Evolutionary conservation across 2,113 vertebrate species (phyloP).

Genomic region (Nesoenas mayeri): DNA sequence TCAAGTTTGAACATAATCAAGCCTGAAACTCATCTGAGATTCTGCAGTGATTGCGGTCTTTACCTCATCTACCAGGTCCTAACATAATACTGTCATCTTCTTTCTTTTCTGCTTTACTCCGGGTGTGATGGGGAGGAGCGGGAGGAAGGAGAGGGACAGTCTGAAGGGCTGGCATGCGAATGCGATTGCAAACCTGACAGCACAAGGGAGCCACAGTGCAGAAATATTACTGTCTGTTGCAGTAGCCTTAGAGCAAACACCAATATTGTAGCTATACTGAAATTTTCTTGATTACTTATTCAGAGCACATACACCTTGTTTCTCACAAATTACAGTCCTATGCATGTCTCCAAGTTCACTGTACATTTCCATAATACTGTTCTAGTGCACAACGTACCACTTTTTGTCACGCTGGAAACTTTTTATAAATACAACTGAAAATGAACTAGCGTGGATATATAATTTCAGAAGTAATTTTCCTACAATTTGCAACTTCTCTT

Average conservation of each 20-base stretch:
- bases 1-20: neutral
- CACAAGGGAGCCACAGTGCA: neutral
- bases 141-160: neutral
- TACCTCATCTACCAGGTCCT: neutral
- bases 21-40: neutral
- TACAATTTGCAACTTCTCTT: neutral
- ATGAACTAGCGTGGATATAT: neutral
- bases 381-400: neutral
- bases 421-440: neutral
- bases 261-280: neutral
- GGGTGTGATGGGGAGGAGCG: neutral
- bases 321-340: neutral
- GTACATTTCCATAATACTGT: neutral
- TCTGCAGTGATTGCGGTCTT: neutral
- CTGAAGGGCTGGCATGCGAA: neutral
- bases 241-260: neutral
- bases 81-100: neutral
- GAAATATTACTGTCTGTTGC: neutral
- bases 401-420: constrained; percentile 2
- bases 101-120: neutral
- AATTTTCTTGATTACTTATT: neutral
- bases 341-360: neutral
- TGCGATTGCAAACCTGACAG: neutral
- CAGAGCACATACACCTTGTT: constrained; percentile 13
- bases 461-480: constrained; percentile 10